Conservation (phyloP, 2,797 vertebrate species). For the Crenuchus spilurus region DNA sequence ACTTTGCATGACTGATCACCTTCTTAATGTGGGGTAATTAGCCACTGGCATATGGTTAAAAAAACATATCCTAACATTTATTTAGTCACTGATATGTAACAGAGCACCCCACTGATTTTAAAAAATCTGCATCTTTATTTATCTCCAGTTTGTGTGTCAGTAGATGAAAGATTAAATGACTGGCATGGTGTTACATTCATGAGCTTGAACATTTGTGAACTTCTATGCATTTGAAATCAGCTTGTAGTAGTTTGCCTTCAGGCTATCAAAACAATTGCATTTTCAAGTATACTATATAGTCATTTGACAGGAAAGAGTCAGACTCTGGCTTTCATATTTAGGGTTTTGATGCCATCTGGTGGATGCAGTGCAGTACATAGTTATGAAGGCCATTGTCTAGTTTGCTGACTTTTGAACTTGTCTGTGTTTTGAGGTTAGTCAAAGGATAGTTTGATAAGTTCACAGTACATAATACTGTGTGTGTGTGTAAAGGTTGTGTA, state of each 20-base stretch:
- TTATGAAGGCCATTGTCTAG: not conserved
- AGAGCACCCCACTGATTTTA: not conserved
- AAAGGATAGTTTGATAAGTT: too few relatives aligned
- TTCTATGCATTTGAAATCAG: not conserved
- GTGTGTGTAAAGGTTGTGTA: too few relatives aligned
- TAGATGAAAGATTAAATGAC: not conserved
- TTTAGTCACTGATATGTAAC: not conserved
- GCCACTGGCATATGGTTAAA: not conserved
- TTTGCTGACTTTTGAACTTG: not conserved
- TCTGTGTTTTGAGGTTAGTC: too few relatives aligned
- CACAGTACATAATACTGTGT: too few relatives aligned
- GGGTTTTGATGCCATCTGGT: conserved; percentile 34
- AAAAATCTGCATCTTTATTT: not conserved
- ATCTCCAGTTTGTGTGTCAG: not conserved
- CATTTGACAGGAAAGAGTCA: not conserved
- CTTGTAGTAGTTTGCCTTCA: not conserved
- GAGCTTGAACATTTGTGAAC: not conserved
- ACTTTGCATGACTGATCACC: conserved; percentile 5
- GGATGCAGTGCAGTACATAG: not conserved
- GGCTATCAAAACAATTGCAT: conserved; percentile 5
- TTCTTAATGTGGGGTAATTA: conserved; percentile 1
- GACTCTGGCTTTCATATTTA: not conserved
- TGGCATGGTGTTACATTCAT: not conserved
- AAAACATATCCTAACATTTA: not conserved
- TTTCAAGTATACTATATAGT: conserved; percentile 4